Base-by-base conservation (phyloP, 1,140 invertebrate species). In the Penaeus vannamei region DNA sequence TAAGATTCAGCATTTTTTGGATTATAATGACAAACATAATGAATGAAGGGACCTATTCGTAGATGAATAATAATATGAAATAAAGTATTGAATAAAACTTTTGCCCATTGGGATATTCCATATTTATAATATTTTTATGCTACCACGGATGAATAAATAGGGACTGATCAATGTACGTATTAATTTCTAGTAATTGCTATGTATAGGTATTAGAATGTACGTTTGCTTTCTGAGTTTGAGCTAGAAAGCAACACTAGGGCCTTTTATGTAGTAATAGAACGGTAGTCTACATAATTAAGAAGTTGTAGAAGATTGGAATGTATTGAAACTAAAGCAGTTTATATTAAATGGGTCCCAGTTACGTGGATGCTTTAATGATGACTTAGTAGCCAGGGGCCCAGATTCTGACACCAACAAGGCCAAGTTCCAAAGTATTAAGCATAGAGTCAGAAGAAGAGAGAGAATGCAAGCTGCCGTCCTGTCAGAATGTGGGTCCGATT, bases 101-200 rank as follows among this genome's bases (percentile, higher is more conserved):
- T 19, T 80, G 14, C 60, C 85, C 36, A 62, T 82, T 87, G 81
- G 86, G 80, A 87, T 69, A 87, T 87, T 87, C 64, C 86, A 87
- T 77, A 81, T 87, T 69, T 87, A 81, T 87, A 87, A 87, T 87
- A 87, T 87, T 87, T 82, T 79, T 87, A 66, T 87, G 86, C 86
- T 87, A 87, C 86, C 79, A 81, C 80, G 86, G 86, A 87, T 87
- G 86, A 87, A 87, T 87, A 66, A 82, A 87, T 87, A 87, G 86
- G 86, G 86, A 87, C 86, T 80, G 86, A 87, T 87, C 86, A 87
- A 87, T 87, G 86, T 87, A 87, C 79, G 86, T 87, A 87, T 87
- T 46, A 77, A 87, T 79, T 87, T 87, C 62, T 87, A 87, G 86
- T 87, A 86, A 80, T 86, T 86, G 85, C 85, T 64, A 86, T 86